Conservation (phyloP, 1,140 invertebrate species). For the Drosophila biarmipes region DNA sequence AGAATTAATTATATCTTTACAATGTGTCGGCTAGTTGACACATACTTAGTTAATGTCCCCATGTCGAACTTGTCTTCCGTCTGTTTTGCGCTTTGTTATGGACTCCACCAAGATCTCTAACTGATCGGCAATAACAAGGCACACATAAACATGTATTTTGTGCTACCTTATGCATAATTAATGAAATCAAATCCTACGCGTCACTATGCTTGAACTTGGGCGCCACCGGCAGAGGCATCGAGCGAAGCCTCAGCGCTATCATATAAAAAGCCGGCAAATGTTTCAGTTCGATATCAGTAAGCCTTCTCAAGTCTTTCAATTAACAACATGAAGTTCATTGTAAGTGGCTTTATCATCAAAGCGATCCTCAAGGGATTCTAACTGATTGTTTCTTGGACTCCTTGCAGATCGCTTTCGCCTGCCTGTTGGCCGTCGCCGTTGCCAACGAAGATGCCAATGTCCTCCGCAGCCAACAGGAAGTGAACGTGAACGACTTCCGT, state of each 20-base stretch:
- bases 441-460: conserved; percentile 65
- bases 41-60: conserved; percentile 46
- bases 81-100: conserved; percentile 18
- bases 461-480: conserved; percentile 33
- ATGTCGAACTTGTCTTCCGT: conserved; percentile 38
- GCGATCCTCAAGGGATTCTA: neutral
- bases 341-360: conserved; percentile 45
- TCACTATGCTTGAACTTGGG: conserved; percentile 38
- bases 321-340: conserved; percentile 77
- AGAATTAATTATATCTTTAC: conserved; percentile 56
- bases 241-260: conserved; percentile 10
- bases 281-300: conserved; percentile 55
- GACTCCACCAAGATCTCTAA: conserved; percentile 11
- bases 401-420: conserved; percentile 63
- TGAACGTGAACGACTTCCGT: conserved; percentile 50
- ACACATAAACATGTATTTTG: conserved; percentile 49
- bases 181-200: conserved; percentile 48
- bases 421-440: conserved; percentile 61
- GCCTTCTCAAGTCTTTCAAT: conserved; percentile 60
- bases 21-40: conserved; percentile 43
- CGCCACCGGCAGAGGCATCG: conserved; percentile 22
- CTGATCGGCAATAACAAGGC: conserved; percentile 17
- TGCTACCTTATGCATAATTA: conserved; percentile 66
- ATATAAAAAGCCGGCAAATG: conserved; percentile 56
- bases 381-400: conserved; percentile 5